Conservation (phyloP, 2,797 vertebrate species). For the Periparus ater region DNA sequence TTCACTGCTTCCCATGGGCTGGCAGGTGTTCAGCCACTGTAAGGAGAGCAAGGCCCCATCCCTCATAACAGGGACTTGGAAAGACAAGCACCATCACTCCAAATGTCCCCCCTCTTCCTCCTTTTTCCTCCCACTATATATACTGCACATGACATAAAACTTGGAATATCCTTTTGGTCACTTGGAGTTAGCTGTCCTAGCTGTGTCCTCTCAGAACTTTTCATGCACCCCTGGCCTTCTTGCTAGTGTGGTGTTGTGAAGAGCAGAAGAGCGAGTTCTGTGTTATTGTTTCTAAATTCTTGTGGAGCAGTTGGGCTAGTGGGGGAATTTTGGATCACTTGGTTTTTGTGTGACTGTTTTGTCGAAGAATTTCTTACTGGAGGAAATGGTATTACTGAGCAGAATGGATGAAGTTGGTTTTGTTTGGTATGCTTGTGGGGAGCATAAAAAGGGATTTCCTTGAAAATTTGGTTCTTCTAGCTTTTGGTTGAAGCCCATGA, state of each 20-base stretch:
- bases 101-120: rapidly evolving
- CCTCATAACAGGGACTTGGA: not conserved
- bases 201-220: not conserved
- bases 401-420: not conserved
- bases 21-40: not conserved
- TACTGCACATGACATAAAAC: no score
- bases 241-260: not conserved
- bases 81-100: not conserved
- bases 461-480: not conserved
- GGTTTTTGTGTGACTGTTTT: not conserved
- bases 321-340: not conserved
- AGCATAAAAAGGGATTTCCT: not conserved
- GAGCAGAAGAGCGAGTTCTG: not conserved
- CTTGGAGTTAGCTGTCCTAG: not conserved
- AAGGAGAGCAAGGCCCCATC: not conserved
- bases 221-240: not conserved
- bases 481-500: not conserved
- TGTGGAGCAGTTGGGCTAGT: rapidly evolving
- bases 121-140: not conserved
- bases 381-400: not conserved
- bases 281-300: not conserved
- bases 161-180: not conserved
- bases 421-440: not conserved
- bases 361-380: not conserved
- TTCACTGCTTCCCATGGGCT: not conserved